These are phyloP conservation scores for Entomyzon cyanotis DNA, from an alignment of 2,113 vertebrate species.

Conservation along the genomic window DNA sequence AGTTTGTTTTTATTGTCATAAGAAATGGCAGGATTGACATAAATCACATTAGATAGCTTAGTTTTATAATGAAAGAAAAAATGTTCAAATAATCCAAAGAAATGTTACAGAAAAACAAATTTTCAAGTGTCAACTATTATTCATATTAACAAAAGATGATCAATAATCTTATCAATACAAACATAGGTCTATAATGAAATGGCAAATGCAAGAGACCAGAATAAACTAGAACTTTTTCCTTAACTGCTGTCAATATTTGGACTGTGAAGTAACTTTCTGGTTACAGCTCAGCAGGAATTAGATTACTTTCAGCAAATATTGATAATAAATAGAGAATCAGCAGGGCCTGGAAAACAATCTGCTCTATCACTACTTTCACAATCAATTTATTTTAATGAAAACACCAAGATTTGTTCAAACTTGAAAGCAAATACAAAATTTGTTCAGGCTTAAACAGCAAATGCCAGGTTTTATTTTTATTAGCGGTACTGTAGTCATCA, in stretches of 20 bases:
- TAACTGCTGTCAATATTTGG: slow-evolving; percentile 7
- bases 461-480: neutral
- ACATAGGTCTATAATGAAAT: neutral
- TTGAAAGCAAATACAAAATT: neutral
- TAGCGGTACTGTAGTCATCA: neutral
- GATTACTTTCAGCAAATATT: slow-evolving; percentile 34
- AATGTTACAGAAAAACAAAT: neutral
- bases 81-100: neutral
- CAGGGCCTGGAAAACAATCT: neutral
- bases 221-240: neutral
- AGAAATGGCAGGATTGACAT: neutral
- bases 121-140: neutral
- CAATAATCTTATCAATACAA: neutral
- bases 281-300: neutral
- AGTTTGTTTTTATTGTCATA: neutral
- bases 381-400: slow-evolving; percentile 19
- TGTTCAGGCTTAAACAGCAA: neutral
- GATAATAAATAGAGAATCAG: slow-evolving; percentile 31
- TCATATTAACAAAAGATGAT: neutral
- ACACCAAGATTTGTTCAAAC: neutral
- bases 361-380: neutral
- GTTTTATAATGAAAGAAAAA: neutral
- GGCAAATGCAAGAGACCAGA: neutral
- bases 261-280: slow-evolving; percentile 2
- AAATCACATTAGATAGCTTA: neutral